Conservation (phyloP, 2,113 vertebrate species). For the Haliaeetus leucogaster region DNA sequence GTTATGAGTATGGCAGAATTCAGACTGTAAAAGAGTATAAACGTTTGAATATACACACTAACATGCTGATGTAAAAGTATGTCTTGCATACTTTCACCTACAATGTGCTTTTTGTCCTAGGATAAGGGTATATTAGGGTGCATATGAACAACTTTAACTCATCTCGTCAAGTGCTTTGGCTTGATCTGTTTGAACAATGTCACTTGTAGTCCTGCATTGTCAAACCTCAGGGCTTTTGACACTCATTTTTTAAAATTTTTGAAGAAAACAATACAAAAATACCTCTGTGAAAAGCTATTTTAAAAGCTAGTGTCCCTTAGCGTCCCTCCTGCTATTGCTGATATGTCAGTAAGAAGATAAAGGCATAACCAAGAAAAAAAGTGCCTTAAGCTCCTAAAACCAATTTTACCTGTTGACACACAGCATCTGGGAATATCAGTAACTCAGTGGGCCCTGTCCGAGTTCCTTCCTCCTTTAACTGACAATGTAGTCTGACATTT, state of each 20-base stretch:
- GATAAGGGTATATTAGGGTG: background rate
- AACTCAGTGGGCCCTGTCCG: accelerated
- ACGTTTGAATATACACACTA: background rate
- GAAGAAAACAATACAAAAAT: background rate
- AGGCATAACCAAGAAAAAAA: background rate
- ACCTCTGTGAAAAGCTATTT: background rate
- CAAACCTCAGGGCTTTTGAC: background rate
- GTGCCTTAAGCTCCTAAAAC: background rate
- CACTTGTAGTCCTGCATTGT: background rate
- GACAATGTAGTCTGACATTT: background rate
- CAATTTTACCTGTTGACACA: background rate
- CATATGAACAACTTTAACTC: background rate
- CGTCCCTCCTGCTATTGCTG: background rate
- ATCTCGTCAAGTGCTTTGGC: background rate
- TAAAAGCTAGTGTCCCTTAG: background rate
- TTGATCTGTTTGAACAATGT: background rate
- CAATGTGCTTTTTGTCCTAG: background rate
- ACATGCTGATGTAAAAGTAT: background rate
- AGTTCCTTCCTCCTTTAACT: background rate
- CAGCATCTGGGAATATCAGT: background rate
- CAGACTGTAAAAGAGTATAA: background rate
- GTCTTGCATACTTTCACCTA: background rate
- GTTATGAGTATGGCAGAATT: background rate
- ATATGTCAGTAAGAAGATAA: background rate
- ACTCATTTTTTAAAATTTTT: background rate